Percentiles rank a stretch among this genome's conserved stretches.
phyloP scores from a whole-genome alignment of 2,797 vertebrate species.

The Anguilla marmorata region DNA sequence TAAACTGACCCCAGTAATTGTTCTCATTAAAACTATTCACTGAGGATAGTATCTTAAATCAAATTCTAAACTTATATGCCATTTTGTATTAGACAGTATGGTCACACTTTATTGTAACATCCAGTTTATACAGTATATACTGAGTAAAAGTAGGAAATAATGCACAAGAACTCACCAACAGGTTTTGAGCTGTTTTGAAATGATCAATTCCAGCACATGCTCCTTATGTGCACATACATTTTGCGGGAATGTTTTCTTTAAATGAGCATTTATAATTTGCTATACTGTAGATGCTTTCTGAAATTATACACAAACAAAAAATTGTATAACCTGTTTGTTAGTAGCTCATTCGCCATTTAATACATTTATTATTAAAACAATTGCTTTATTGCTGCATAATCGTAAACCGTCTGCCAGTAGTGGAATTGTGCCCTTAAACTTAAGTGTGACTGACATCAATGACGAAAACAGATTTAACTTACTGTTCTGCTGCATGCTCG shows the following conservation, averaged over 20 bases:
- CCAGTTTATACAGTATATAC: background rate
- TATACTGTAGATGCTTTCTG: background rate
- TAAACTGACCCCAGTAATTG: too few relatives aligned
- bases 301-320: background rate
- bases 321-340: background rate
- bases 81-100: background rate
- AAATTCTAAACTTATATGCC: background rate
- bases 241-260: too few relatives aligned
- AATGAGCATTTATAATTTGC: background rate
- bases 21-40: background rate
- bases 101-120: background rate
- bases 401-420: too few relatives aligned
- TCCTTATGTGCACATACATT: too few relatives aligned
- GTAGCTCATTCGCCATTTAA: background rate
- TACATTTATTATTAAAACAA: background rate
- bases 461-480: background rate
- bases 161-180: background rate
- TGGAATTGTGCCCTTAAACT: background rate
- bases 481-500: background rate
- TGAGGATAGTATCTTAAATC: background rate
- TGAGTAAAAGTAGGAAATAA: too few relatives aligned
- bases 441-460: background rate
- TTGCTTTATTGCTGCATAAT: too few relatives aligned
- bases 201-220: too few relatives aligned
- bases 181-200: background rate